Evolutionary conservation across 1,140 invertebrate genomes (phyloP).

Genomic region (Laupala kohalensis): DNA sequence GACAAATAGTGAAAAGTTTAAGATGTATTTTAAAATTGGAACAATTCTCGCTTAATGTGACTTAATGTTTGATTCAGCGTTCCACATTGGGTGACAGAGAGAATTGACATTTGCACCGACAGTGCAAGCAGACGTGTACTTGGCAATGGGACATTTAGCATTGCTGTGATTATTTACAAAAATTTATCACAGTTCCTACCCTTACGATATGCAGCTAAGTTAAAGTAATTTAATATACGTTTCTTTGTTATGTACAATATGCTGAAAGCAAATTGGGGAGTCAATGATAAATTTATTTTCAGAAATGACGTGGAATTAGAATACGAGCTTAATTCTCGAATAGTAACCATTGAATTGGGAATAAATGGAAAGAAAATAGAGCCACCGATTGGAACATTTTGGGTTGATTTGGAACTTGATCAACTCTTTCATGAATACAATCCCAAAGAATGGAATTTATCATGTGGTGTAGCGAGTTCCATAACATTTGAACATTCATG

Average conservation of each 20-base stretch:
- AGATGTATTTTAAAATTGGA: too few relatives aligned
- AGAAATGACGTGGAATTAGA: conserved; percentile 50
- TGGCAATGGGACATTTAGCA: conserved; percentile 22
- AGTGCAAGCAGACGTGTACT: conserved; percentile 18
- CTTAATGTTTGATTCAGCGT: neutral
- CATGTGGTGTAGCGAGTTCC: conserved; percentile 32
- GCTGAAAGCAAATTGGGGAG: neutral
- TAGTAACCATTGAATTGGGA: conserved; percentile 36
- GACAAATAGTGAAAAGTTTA: too few relatives aligned
- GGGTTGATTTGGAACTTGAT: conserved; percentile 28
- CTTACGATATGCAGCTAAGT: conserved; percentile 31
- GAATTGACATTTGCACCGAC: conserved; percentile 27
- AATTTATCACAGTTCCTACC: conserved; percentile 37
- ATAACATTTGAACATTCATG: conserved; percentile 24
- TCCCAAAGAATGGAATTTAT: conserved; percentile 31
- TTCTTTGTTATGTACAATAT: neutral
- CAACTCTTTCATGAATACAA: conserved; percentile 24
- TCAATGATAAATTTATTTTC: conserved; percentile 11
- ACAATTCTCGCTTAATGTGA: too few relatives aligned
- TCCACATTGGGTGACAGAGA: conserved; percentile 29
- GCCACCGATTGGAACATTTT: conserved; percentile 23
- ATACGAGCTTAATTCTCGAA: conserved; percentile 46
- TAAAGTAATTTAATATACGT: conserved; percentile 29
- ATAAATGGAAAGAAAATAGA: conserved; percentile 20
- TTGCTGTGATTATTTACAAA: conserved; percentile 35